Percentiles rank a stretch among this genome's conserved stretches.
phyloP scores from a whole-genome alignment of 1,140 invertebrate species.

The Drosophila neocordata region DNA sequence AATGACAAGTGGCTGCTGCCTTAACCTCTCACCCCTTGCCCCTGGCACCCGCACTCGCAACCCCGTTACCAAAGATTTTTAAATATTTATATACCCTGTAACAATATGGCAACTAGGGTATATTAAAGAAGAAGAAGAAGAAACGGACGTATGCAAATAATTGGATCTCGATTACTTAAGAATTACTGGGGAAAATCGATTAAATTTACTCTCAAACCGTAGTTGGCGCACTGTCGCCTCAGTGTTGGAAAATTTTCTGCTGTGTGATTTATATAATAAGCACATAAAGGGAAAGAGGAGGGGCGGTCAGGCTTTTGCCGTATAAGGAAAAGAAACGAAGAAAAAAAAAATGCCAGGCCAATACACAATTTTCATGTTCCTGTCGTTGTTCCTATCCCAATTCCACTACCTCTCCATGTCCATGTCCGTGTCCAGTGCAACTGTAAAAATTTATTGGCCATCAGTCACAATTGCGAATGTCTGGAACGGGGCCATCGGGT shows the following conservation, averaged over 20 bases:
- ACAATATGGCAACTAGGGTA: too few relatives aligned
- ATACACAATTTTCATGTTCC: constrained; percentile 10
- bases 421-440: constrained; percentile 54
- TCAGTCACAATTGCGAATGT: constrained; percentile 76
- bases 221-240: too few relatives aligned
- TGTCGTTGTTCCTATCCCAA: not conserved
- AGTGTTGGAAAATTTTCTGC: constrained; percentile 12
- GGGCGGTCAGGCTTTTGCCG: constrained; percentile 1
- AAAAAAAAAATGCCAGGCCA: not conserved
- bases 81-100: not conserved
- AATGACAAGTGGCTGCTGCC: constrained; percentile 51
- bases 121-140: too few relatives aligned
- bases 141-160: too few relatives aligned
- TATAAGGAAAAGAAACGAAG: constrained; percentile 15
- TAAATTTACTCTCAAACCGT: too few relatives aligned
- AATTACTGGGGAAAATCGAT: too few relatives aligned
- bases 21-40: not conserved
- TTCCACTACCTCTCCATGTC: not conserved
- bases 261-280: constrained; percentile 76
- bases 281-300: constrained; percentile 8
- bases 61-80: not conserved
- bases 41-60: not conserved
- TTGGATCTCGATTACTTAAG: too few relatives aligned
- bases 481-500: constrained; percentile 27
- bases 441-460: constrained; percentile 78